Evolutionary conservation across 2,113 vertebrate genomes (phyloP).

Genomic region (Mionectes macconnelli): DNA sequence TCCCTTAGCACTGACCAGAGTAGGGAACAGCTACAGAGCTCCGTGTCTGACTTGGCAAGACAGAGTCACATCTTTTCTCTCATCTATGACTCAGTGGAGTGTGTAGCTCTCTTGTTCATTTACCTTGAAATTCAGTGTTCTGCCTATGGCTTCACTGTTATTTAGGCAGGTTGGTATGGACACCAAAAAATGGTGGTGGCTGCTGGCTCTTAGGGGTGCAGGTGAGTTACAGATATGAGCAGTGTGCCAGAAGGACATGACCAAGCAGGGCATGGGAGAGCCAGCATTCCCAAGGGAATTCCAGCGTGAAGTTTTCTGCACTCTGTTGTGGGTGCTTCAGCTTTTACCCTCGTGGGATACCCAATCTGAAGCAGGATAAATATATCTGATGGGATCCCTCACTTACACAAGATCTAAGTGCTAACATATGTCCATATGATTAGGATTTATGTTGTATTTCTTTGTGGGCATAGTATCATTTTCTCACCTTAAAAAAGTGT

Average conservation of each 20-base stretch:
- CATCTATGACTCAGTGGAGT: not conserved
- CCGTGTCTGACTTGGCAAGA: not conserved
- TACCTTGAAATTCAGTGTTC: not conserved
- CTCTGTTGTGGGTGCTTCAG: not conserved
- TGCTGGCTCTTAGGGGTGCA: not conserved
- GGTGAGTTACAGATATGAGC: not conserved
- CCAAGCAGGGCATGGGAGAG: not conserved
- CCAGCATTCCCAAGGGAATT: not conserved
- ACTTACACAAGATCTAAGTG: not conserved
- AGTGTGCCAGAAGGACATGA: not conserved
- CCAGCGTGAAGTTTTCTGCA: not conserved
- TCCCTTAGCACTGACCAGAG: not conserved
- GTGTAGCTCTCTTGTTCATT: not conserved
- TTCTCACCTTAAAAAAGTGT: not conserved
- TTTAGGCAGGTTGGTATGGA: not conserved
- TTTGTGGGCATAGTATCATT: not conserved
- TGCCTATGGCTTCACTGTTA: not conserved
- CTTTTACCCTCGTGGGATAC: not conserved
- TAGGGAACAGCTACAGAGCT: not conserved
- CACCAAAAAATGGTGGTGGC: not conserved
- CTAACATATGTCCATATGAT: not conserved
- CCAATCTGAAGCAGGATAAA: not conserved
- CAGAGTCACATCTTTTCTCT: not conserved
- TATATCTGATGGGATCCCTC: not conserved
- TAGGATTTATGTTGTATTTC: not conserved